Conservation (phyloP, 1,140 invertebrate species). For the Andricus grossulariae region DNA sequence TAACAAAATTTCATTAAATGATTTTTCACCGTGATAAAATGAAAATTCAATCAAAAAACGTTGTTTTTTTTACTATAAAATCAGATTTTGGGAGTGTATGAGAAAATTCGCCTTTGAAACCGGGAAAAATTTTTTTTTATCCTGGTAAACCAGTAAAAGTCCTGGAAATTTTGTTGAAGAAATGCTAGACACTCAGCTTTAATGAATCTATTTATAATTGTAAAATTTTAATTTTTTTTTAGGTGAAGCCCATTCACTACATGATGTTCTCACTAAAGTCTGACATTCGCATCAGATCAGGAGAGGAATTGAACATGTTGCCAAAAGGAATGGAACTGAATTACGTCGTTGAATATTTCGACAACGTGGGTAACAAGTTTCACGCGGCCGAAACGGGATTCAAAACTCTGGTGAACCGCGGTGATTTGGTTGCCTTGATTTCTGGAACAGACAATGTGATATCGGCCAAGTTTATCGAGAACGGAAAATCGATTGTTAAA, state of each 20-base stretch:
- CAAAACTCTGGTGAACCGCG: slow-evolving; percentile 64
- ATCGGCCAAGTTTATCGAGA: slow-evolving; percentile 66
- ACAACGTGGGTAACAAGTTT: slow-evolving; percentile 70
- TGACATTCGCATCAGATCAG: slow-evolving; percentile 64
- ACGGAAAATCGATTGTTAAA: slow-evolving; percentile 70
- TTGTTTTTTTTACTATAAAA: too few relatives aligned
- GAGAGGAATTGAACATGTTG: slow-evolving; percentile 72
- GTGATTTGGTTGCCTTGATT: slow-evolving; percentile 66
- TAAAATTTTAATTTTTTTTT: slow-evolving; percentile 22
- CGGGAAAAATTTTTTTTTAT: too few relatives aligned
- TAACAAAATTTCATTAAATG: too few relatives aligned
- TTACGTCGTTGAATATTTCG: slow-evolving; percentile 70
- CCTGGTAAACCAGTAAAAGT: too few relatives aligned
- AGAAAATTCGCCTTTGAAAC: too few relatives aligned
- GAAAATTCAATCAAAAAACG: too few relatives aligned
- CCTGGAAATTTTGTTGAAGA: too few relatives aligned
- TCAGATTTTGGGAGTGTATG: too few relatives aligned
- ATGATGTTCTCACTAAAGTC: slow-evolving; percentile 72
- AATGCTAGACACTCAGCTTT: too few relatives aligned
- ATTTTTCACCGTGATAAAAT: too few relatives aligned
- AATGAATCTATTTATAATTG: too few relatives aligned
- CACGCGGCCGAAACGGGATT: slow-evolving; percentile 65
- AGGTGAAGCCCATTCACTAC: slow-evolving; percentile 75
- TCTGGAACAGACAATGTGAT: slow-evolving; percentile 55
- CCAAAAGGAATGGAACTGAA: slow-evolving; percentile 73